Evolutionary conservation across 1,140 invertebrate genomes (phyloP), one percentile per base, ranked within the genome.

Genomic region (Maconellicoccus hirsutus): DNA sequence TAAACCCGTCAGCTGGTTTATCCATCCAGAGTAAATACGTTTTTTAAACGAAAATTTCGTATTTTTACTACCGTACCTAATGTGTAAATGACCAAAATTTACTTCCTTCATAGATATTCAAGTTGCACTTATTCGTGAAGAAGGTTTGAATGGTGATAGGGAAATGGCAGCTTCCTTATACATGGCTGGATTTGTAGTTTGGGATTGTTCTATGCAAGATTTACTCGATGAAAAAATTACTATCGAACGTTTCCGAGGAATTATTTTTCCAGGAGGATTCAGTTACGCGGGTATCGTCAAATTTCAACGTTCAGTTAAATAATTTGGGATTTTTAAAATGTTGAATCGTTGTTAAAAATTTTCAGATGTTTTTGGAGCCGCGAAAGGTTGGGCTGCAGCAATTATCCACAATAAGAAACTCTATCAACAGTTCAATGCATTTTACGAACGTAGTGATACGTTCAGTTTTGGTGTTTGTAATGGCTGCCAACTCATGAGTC

Each of bases 391-490:
- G 96, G 94, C 96, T 1, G 94, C 92, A 0, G 89, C 90, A 75
- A 87, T 98, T 16, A 77, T 91, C 3, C 96, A 93, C 78, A 83
- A 89, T 78, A 76, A 80, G 23, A 76, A 75, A 16, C 74, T 89
- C 3, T 84, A 85, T 71, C 81, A 85, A 23, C 91, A 95, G 76
- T 87, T 98, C 61, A 78, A 86, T 29, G 79, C 82, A 71, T 96
- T 96, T 80, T 79, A 84, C 52, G 76, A 78, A 8, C 84, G 93
- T 22, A 74, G 81, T 1, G 87, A 97, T 77, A 96, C 93, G 0
- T 98, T 98, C 78, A 96, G 94, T 74, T 84, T 98, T 61, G 96
- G 96, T 52, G 92, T 98, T 10, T 98, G 96, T 78, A 99, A 99
- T 81, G 96, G 96, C 0, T 98, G 96, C 77, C 96, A 99, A 77